A percentile compares a stretch with the other conserved stretches of the same genome.
phyloP scores from a whole-genome alignment of 2,113 vertebrate species.

The Colius striatus region DNA sequence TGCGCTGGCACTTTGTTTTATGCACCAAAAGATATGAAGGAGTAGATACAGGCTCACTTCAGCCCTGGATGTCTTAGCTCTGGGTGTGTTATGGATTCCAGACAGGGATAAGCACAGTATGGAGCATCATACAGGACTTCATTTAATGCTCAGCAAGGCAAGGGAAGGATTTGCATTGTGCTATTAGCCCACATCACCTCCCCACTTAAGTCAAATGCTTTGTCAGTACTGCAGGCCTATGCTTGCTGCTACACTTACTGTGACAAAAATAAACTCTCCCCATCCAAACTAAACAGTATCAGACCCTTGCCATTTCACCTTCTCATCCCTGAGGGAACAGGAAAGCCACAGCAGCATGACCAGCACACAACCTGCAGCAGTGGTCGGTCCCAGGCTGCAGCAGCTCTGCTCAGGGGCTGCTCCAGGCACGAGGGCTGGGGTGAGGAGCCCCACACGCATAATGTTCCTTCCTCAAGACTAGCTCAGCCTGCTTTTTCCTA shows the following conservation, averaged over 20 bases:
- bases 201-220: not conserved
- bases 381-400: not conserved
- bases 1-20: not conserved
- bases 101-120: not conserved
- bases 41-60: not conserved
- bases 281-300: not conserved
- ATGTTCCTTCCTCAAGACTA: not conserved
- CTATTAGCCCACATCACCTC: not conserved
- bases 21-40: not conserved
- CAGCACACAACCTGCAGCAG: not conserved
- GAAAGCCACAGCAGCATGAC: rapidly evolving
- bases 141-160: not conserved
- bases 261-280: not conserved
- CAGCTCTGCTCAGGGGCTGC: not conserved
- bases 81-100: not conserved
- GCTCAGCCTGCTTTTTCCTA: not conserved
- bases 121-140: not conserved
- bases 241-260: not conserved
- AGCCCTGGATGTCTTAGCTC: not conserved
- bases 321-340: not conserved
- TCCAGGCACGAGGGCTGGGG: rapidly evolving
- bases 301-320: not conserved
- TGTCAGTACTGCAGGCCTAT: not conserved
- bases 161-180: not conserved
- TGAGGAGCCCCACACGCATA: rapidly evolving